Base-by-base conservation (phyloP, 2,888 invertebrate genomes). In the Phanerotoma sp. region DNA sequence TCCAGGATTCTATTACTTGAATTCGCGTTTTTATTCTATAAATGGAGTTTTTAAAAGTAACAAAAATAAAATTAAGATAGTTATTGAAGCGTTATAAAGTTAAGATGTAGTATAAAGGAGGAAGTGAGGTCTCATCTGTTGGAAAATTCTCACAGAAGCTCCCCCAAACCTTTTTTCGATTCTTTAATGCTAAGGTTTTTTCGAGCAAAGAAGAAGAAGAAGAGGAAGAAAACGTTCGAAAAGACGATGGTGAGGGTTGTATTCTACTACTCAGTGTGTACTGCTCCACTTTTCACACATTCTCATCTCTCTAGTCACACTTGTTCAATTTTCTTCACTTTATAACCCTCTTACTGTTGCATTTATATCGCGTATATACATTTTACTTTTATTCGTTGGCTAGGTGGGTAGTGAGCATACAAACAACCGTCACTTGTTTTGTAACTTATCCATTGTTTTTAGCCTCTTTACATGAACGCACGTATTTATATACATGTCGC, bases 401-500 rank as follows among this genome's bases (percentile, higher is more conserved):
- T 40, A 25, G 22, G 44, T 44, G 13, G 16, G 44, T 16, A 25
- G 13, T 30, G 28, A 25, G 20, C 13, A 30, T 22, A 44, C 44
- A 42, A 53, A 40, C 41, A 22, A 28, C 51, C 42, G 38, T 20
- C 55, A 33, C 57, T 54, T 48, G 44, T 51, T 30, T 47, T 25
- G 50, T 52, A 56, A 60, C 58, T 58, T 53, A 50, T 42, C 53
- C 49, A 60, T 60, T 60, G 60, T 58, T 60, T 46, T 30, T 40
- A 32, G 33, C 46, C 35, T 42, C 55, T 38, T 33, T 11, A 35
- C 46, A 16, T 28, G 25, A 9, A 25, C 25, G 25, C 25, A 45
- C 25, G 44, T 22, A 21, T 38, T 45, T 11, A 21, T 51, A 45
- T 21, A 28, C 37, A 13, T 20, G 37, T n/a, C n/a, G n/a, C n/a